Percentiles rank a stretch among this genome's conserved stretches.
phyloP scores from a whole-genome alignment of 2,113 vertebrate genomes.

The Macroglossus sobrinus region DNA sequence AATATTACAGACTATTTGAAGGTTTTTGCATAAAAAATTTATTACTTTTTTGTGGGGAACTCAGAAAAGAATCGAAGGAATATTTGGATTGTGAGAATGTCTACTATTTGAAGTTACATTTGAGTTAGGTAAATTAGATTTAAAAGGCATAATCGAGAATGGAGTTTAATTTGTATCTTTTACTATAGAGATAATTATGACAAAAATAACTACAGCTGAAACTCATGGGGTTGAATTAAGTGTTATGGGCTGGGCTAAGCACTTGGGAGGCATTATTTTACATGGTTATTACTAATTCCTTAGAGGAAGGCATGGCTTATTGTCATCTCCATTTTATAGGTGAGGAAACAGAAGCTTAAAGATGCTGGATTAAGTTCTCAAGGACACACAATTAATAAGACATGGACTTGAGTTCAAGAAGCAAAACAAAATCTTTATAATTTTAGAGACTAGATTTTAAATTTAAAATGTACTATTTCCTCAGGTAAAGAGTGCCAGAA shows the following conservation, averaged over 20 bases:
- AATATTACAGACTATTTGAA: neutral
- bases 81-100: neutral
- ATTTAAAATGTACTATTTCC: neutral
- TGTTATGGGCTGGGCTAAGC: neutral
- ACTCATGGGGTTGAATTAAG: neutral
- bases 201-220: neutral
- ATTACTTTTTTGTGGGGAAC: neutral
- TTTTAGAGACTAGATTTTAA: neutral
- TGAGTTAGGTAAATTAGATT: neutral
- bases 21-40: neutral
- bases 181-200: neutral
- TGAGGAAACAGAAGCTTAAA: neutral
- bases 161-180: neutral
- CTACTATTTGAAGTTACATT: neutral
- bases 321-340: neutral
- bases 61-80: neutral
- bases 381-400: neutral
- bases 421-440: neutral
- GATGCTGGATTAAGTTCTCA: neutral
- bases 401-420: neutral
- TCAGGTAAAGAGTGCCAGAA: neutral
- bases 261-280: neutral
- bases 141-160: neutral
- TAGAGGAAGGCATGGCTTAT: neutral
- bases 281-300: neutral